Evolutionary conservation across 1,140 invertebrate species (phyloP), one percentile per base, ranked within the genome.

Genomic region (Scaptomyza graminum): DNA sequence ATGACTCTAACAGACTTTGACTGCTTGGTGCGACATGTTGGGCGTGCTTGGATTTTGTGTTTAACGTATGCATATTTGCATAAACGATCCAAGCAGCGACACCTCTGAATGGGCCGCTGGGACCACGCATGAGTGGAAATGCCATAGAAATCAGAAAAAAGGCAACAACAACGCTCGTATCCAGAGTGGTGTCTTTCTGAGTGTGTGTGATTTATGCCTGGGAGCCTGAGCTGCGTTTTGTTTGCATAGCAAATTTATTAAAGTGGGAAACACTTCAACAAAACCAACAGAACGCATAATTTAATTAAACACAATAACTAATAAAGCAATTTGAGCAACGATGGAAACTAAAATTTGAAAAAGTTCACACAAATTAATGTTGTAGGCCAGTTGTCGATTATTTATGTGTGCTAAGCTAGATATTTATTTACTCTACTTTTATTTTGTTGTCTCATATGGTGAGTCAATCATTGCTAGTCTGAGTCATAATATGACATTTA

Each of bases 41-140:
- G 82, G 82, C 70, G 82, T 77, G 74, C 55, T 66, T 74, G 74
- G 74, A 57, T 73, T 76, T 80, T 79, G 76, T 74, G 65, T 69
- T 56, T 16, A 39, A 61, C 50, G 64, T 66, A 9, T 54, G 69
- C 63, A 49, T 56, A 85, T 85, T 85, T 85, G 82, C 82, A 85
- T 85, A 85, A 85, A 82, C 79, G 76, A 63, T 66, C 57, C 54
- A 49, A 78, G 52, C 54, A 62, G 67, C 73, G 83, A 85, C 82
- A 85, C 82, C 82, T 85, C 66, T 80, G 63, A 83, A 85, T 81
- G 83, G 49, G 67, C 64, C 46, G 50, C 65, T 85, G 74, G 50
- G 62, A 81, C 82, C 83, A 85, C 82, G 83, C 82, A 88, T 85
- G 78, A 87, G 82, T 85, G 78, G 28, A 59, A 61, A 49, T 41